Evolutionary conservation across 64 coral and sea anemone genomes (phyloP).

Genomic region (Montipora sp.): DNA sequence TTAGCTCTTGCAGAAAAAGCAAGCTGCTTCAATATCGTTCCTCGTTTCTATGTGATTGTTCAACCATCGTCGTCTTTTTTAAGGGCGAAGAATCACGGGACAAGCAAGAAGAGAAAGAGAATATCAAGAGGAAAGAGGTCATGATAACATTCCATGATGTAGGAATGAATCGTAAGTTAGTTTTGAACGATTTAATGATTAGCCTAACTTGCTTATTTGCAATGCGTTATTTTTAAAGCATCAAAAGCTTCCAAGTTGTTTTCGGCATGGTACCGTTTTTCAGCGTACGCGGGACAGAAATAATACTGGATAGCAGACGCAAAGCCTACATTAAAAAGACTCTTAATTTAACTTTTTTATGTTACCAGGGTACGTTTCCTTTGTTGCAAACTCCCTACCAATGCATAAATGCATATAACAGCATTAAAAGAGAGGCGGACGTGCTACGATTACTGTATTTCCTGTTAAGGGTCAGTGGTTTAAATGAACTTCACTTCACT

Average conservation of each 20-base stretch:
- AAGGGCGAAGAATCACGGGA: conserved; percentile 90
- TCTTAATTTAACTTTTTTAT: not conserved
- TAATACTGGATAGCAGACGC: not conserved
- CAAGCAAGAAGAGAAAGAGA: conserved; percentile 86
- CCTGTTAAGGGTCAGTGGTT: conserved; percentile 1
- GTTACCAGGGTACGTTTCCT: not conserved
- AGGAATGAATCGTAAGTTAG: conserved; percentile 94
- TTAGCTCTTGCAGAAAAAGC: not conserved
- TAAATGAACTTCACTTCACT: not conserved
- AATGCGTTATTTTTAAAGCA: not conserved
- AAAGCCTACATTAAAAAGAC: too few relatives aligned
- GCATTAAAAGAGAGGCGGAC: not conserved
- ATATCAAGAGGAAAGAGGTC: conserved; percentile 90
- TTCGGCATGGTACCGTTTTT: not conserved
- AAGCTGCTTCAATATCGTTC: not conserved
- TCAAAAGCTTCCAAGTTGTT: too few relatives aligned
- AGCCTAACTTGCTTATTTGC: not conserved
- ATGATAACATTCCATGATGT: conserved; percentile 98
- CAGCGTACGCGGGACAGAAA: not conserved
- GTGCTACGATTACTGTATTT: not conserved
- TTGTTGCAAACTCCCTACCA: not conserved
- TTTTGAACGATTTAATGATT: not conserved
- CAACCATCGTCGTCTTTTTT: not conserved
- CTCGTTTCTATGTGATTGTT: not conserved
- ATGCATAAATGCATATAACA: not conserved